phyloP scores from a whole-genome alignment of 2,113 vertebrate genomes.

The Haemorhous mexicanus region DNA sequence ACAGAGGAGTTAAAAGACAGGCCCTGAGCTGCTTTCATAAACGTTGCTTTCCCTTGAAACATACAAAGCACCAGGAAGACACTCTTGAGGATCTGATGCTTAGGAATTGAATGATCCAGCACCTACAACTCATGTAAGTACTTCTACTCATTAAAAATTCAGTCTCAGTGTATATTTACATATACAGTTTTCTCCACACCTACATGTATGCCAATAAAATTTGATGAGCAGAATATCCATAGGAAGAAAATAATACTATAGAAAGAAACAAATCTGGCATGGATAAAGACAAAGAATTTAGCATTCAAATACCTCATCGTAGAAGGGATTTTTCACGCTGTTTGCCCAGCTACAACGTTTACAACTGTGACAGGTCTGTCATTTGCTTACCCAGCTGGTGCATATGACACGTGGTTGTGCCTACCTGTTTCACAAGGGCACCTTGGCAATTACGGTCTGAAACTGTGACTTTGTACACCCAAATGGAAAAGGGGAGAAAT shows the following conservation, averaged over 20 bases:
- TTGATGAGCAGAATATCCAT: background rate
- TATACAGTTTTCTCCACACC: background rate
- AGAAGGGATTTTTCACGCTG: background rate
- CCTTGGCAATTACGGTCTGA: background rate
- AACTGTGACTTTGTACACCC: background rate
- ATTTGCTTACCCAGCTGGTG: background rate
- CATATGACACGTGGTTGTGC: background rate
- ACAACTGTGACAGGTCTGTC: fast-evolving
- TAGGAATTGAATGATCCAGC: background rate
- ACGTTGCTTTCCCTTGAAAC: background rate
- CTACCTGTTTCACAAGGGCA: background rate
- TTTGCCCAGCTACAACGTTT: background rate
- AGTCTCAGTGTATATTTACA: background rate
- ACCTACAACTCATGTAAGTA: background rate
- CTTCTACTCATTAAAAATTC: background rate
- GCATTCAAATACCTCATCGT: background rate
- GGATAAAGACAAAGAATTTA: background rate
- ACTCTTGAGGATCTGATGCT: background rate
- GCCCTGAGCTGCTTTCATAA: background rate
- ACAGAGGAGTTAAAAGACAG: background rate
- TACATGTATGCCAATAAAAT: background rate
- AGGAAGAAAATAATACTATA: background rate
- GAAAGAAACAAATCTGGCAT: background rate
- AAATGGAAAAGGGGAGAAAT: background rate
- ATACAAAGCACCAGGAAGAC: background rate